These are phyloP conservation scores for Agrochola circellaris DNA, from an alignment of 2,888 invertebrate genomes.

Conservation along the genomic window DNA sequence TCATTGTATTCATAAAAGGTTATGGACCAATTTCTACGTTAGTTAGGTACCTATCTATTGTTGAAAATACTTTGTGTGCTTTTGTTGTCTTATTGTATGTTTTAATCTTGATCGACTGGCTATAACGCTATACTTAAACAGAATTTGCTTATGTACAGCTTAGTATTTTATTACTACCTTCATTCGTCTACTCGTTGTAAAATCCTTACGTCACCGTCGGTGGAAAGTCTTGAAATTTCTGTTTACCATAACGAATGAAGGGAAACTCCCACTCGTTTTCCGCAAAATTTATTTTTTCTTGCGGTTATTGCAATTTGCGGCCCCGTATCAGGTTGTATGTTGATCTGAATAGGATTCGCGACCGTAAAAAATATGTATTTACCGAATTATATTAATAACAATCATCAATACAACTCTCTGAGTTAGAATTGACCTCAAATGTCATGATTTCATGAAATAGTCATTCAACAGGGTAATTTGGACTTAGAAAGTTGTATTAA, in stretches of 20 bases:
- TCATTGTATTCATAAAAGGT: conserved; percentile 17
- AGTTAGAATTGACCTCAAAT: no score
- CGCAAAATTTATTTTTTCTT: no score
- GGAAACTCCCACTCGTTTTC: not conserved
- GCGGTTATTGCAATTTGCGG: no score
- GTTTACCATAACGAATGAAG: conserved; percentile 10
- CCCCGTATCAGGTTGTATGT: no score
- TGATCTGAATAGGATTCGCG: no score
- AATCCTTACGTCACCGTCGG: not conserved
- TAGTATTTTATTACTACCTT: conserved; percentile 21
- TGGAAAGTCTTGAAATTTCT: conserved; percentile 5
- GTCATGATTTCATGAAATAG: no score
- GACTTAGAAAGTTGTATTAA: no score
- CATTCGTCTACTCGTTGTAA: conserved; percentile 23
- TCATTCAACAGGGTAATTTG: no score
- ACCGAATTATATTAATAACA: no score
- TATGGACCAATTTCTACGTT: conserved; percentile 3
- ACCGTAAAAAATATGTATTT: no score
- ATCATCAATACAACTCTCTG: no score
- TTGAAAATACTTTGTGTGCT: conserved; percentile 7
- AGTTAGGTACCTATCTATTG: not conserved
- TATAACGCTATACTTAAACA: conserved; percentile 2
- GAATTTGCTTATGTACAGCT: conserved; percentile 23
- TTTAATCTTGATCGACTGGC: conserved; percentile 7
- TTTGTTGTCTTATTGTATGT: not conserved